These are phyloP conservation scores for Callocephalon fimbriatum DNA, from an alignment of 2,113 vertebrate genomes.

Conservation along the genomic window DNA sequence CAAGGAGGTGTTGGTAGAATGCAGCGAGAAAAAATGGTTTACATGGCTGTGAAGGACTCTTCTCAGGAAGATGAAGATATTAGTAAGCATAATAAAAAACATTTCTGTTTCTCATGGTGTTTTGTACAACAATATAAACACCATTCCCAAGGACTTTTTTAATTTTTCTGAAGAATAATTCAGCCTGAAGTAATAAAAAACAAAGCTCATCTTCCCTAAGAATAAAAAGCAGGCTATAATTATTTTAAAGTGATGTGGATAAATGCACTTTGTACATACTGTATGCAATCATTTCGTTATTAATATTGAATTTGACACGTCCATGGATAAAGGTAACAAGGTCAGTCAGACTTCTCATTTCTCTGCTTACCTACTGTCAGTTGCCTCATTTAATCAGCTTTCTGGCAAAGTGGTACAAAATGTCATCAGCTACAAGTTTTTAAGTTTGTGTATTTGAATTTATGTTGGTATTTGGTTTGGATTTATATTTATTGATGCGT, in stretches of 20 bases:
- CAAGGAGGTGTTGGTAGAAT: conserved; percentile 87
- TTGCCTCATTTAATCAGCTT: not conserved
- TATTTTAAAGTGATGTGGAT: conserved; percentile 9
- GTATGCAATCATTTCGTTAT: not conserved
- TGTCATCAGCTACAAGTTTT: not conserved
- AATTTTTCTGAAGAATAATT: conserved; percentile 17
- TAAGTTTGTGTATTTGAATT: not conserved
- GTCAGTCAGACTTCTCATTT: not conserved
- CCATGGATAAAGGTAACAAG: conserved; percentile 1
- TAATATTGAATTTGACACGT: conserved; percentile 18
- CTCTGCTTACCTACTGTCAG: not conserved
- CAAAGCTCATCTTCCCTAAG: not conserved
- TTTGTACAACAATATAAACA: not conserved
- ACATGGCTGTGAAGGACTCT: conserved; percentile 97
- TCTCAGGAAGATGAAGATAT: conserved; percentile 91
- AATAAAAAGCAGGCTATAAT: not conserved
- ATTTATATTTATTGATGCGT: not conserved
- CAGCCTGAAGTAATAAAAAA: conserved; percentile 18
- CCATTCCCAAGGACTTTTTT: not conserved
- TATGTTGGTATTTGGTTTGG: not conserved
- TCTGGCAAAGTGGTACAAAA: not conserved
- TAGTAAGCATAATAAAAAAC: conserved; percentile 79
- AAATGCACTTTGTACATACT: not conserved
- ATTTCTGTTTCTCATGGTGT: conserved; percentile 5
- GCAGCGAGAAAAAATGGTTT: conserved; percentile 98